Evolutionary conservation across 2,113 vertebrate species (phyloP).

Genomic region (Amblyornis subalaris): DNA sequence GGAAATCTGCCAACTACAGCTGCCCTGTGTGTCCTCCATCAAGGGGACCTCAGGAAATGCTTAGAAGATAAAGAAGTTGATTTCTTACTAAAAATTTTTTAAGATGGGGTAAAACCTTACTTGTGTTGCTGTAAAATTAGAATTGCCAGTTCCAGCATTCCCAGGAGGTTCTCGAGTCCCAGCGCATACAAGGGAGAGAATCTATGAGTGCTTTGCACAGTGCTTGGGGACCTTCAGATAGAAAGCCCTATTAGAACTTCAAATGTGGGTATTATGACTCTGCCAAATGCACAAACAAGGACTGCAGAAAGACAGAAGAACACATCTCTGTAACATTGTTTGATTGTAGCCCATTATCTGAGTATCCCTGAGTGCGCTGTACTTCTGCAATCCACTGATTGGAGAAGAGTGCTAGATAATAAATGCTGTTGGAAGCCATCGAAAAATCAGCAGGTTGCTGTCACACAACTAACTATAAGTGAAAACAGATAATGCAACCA

Average conservation of each 20-base stretch:
- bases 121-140: neutral
- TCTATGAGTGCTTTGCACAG: neutral
- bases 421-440: constrained; percentile 16
- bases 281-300: neutral
- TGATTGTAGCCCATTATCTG: constrained; percentile 14
- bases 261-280: neutral
- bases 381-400: constrained; percentile 2
- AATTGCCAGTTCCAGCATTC: neutral
- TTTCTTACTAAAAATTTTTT: neutral
- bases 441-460: constrained; percentile 26
- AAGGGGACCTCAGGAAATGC: neutral
- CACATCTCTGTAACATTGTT: neutral
- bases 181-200: neutral
- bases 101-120: neutral
- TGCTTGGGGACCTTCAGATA: neutral
- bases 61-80: neutral
- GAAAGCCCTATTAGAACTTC: neutral
- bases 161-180: neutral
- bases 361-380: neutral
- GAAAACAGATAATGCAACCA: constrained; percentile 4
- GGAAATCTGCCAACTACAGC: neutral
- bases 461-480: neutral
- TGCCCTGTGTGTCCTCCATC: neutral
- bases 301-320: neutral
- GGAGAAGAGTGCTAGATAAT: constrained; percentile 24